Evolutionary conservation across 2,113 vertebrate genomes (phyloP), one percentile per base, ranked within the genome.

Genomic region (Hiodon tergisus): DNA sequence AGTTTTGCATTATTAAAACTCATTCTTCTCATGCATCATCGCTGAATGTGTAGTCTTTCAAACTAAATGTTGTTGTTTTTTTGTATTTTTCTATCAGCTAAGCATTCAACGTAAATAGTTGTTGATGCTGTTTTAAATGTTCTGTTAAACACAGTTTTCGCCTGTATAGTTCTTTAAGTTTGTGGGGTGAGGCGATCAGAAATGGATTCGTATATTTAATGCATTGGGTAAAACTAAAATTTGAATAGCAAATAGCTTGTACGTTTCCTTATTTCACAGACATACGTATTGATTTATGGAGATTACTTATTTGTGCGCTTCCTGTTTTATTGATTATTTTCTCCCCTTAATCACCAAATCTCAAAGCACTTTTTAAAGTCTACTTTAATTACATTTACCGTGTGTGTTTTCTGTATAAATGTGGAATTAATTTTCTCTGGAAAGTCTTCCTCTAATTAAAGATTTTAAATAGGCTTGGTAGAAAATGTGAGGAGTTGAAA

Each of bases 351-450:
- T 71, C 13, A 71, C n/a, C 55, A n/a, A 70, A 55, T n/a, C 16
- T 7, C 61, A n/a, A 3, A 4, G 7, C 14, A 16, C 31, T 55
- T 51, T 62, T 61, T 61, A 48, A 14, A 60, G n/a, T 57, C 10
- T 71, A 16, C 55, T 58, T 71, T 14, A 60, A 50, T 17, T 7
- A 9, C 2, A 57, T 58, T 6, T 51, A 47, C 16, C 17, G 13
- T n/a, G 17, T 16, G 14, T 72, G 58, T 3, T 61, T 48, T 72
- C 17, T 2, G 13, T 48, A 48, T 72, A 61, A 72, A 50, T 71
- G n/a, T 72, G 71, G 46, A 50, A 72, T 50, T 72, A 3, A 7
- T 72, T 72, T 72, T 61, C 71, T 72, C 14, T 6, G 71, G 4
- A 51, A 71, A 9, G 71, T 14, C 61, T 13, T 72, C 48, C 57